Base-by-base conservation (phyloP, 2,888 invertebrate species). In the Apamea crenata region DNA sequence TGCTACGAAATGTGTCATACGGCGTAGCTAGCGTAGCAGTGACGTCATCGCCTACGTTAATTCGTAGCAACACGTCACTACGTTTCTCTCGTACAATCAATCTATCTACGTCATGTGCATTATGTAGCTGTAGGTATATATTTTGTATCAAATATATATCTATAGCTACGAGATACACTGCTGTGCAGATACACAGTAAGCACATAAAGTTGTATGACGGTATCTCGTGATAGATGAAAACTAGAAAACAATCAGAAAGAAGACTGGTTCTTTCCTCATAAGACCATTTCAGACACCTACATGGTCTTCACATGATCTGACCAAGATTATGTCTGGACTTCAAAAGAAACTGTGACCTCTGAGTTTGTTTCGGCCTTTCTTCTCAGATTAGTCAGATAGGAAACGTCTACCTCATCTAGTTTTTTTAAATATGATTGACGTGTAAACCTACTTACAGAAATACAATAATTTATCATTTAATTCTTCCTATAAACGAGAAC, bases 1-100 rank as follows among this genome's bases (percentile, higher is more conserved):
- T 61, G 18, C 65, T 73, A 82, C 83, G 71, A 61, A 2, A 7
- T 61, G 61, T 61, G 2, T 29, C n/a, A 16, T 61, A n/a, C 18
- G 29, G 21, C 59, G 80, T 82, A 82, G 63, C 72, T n/a, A 32
- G 6, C 59, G 77, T 72, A 83, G 47, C 47, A 29, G 16, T 78
- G 72, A 84, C 63, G 82, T 83, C 84, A 78, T 36, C 29, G 29
- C 4, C 68, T 63, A 65, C 59, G 50, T 61, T 53, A 29, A 18
- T 72, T 71, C 82, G 82, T 84, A 82, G 84, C 84, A 69, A 66
- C 59, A 21, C 61, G n/a, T 70, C 70, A 21, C 40, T 80, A 56
- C 21, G 80, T 50, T 21, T 79, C 18, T 69, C 40, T 68, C 25
- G 16, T 61, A 53, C 18, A 56, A 80, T 81, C 56, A 63, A 79